phyloP scores from a whole-genome alignment of 2,113 vertebrate genomes.

The Brienomyrus longianalis region DNA sequence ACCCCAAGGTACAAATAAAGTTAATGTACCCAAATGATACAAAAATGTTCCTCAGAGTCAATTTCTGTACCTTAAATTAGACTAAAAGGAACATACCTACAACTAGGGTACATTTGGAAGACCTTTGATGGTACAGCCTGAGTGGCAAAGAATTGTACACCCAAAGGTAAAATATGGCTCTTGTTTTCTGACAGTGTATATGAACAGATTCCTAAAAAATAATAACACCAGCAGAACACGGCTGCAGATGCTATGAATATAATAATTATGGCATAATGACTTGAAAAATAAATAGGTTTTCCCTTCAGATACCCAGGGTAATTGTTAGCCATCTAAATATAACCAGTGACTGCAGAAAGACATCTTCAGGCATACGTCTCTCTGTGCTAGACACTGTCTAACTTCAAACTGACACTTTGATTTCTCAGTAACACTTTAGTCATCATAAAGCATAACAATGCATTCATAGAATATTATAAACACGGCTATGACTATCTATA shows the following conservation, averaged over 20 bases:
- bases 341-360: not conserved
- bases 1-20: not conserved
- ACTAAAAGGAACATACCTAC: not conserved
- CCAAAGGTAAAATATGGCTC: not conserved
- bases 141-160: not conserved
- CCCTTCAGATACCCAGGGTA: not conserved
- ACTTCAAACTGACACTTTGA: not conserved
- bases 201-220: not conserved
- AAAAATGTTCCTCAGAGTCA: not conserved
- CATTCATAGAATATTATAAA: not conserved
- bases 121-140: not conserved
- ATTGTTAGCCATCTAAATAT: not conserved
- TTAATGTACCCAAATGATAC: not conserved
- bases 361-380: not conserved
- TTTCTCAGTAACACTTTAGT: not conserved
- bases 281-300: not conserved
- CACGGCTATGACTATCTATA: not conserved
- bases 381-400: not conserved
- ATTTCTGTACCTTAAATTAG: not conserved
- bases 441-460: not conserved
- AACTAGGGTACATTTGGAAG: not conserved
- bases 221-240: not conserved
- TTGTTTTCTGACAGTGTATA: not conserved
- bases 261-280: not conserved
- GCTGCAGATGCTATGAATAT: not conserved